Evolutionary conservation across 2,113 vertebrate genomes (phyloP), one percentile per base, ranked within the genome.

Genomic region (Corvus hawaiiensis): DNA sequence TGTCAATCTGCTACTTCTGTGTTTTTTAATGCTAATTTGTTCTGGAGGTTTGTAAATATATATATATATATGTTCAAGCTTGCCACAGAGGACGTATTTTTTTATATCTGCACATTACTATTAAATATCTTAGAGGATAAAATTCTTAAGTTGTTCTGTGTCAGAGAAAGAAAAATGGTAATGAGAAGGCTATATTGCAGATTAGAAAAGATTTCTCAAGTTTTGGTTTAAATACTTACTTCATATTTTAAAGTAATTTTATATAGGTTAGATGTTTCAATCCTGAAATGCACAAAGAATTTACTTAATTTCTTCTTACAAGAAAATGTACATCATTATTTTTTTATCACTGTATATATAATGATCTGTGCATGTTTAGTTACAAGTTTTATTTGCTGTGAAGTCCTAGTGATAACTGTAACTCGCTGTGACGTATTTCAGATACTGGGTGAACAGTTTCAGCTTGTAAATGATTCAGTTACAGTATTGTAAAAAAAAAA

Each of bases 1-100:
- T 99, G 98, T 99, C 99, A 99, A 98, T 98, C 98, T 99, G 98
- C 98, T 98, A 96, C 95, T 92, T 96, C 88, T 84, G 93, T 96
- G 97, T 95, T 97, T 97, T 95, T 97, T 98, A 96, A 98, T 97
- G 94, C 97, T 97, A 95, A 95, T 86, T 97, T 97, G 93, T 95
- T 98, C 94, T 89, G 93, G 89, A 95, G 96, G 90, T 95, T 94
- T 97, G 96, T 96, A 97, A 97, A 96, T 95, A 96, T 81, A 94
- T 93, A 92, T 85, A 96, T 95, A 95, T 89, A 84, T 79, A 89
- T 77, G 91, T 89, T 94, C 83, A 96, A 91, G 83, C 73, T 89
- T 91, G 46, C 96, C 95, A 86, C 80, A 95, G 89, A 95, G 84
- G 86, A 91, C 80, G 58, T 78, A 85, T 93, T 93, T 95, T 96